phyloP scores from a whole-genome alignment of 2,797 vertebrate species.

The Nyctalus aviator region DNA sequence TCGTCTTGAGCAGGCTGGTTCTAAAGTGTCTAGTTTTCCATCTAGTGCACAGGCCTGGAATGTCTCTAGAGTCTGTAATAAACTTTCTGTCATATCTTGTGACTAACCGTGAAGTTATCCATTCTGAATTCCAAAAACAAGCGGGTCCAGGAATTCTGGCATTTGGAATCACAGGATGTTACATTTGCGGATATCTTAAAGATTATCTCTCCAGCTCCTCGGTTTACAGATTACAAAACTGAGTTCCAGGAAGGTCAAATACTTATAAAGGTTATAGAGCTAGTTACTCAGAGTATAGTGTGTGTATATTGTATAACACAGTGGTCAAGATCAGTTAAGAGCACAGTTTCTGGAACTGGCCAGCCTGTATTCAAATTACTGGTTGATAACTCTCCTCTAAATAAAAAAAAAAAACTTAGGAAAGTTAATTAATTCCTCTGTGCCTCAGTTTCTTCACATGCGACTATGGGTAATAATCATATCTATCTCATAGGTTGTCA shows the following conservation, averaged over 20 bases:
- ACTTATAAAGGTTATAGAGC: constrained; percentile 13
- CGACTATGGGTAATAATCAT: not conserved
- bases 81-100: constrained; percentile 52
- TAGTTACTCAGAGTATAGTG: constrained; percentile 46
- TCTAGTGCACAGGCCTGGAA: not conserved
- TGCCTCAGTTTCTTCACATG: not conserved
- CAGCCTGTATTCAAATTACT: not conserved
- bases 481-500: not conserved
- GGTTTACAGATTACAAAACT: constrained; percentile 57
- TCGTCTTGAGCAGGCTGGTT: not conserved
- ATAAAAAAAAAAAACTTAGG: not conserved
- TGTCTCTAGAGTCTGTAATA: constrained; percentile 18
- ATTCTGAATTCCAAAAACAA: constrained; percentile 71
- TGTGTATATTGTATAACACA: not conserved
- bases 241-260: constrained; percentile 36
- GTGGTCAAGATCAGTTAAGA: not conserved
- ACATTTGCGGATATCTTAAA: constrained; percentile 42
- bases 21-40: not conserved
- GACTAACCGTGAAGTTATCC: constrained; percentile 58
- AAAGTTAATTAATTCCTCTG: not conserved
- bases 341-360: not conserved
- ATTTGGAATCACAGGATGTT: constrained; percentile 36
- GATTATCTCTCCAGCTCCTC: constrained; percentile 6
- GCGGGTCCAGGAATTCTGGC: constrained; percentile 25
- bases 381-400: constrained; percentile 10